Evolutionary conservation across 2,888 invertebrate genomes (phyloP), one percentile per base, ranked within the genome.

Genomic region (Lacanobia wlatinum): DNA sequence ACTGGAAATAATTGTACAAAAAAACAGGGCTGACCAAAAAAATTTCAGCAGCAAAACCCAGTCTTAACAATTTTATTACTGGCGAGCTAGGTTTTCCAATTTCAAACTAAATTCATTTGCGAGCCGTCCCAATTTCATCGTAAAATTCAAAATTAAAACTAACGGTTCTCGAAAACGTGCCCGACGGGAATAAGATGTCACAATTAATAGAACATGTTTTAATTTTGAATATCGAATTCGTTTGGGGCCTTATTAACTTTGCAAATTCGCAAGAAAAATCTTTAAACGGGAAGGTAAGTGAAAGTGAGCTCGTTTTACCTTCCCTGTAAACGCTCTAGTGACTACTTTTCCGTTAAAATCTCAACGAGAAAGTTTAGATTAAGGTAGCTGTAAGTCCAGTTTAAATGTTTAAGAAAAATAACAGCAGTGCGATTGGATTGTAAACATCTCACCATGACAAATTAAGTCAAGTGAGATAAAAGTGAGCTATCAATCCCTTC

Each of bases 111-210:
- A 80, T 82, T 79, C 2, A 77, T 83, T 76, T 67, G 53, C 46
- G 14, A 64, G 46, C 63, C 56, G 58, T 69, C 77, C 70, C 69
- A 76, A 73, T 73, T 71, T 34, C 28, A 46, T 68, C 58, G 78
- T 73, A 62, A 83, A 76, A 80, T 83, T 83, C 59, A 40, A 78
- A 78, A 74, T 82, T 71, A 75, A 78, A 81, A 71, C 75, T 71
- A 82, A 79, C 65, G 40, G 52, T 78, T 73, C 48, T 8, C 23
- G 23, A 70, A 68, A 63, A 70, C 70, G 78, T 75, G 64, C 56
- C 82, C 62, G 34, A 56, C 28, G 71, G 62, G 76, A 66, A 21
- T 66, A 60, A 9, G 6, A 68, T 53, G 56, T 18, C 38, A 66
- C 58, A 48, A n/a, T n/a, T n/a, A 83, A 74, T 70, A 71, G 58